Evolutionary conservation across 2,113 vertebrate genomes (phyloP).

Genomic region (Dasypus novemcinctus): DNA sequence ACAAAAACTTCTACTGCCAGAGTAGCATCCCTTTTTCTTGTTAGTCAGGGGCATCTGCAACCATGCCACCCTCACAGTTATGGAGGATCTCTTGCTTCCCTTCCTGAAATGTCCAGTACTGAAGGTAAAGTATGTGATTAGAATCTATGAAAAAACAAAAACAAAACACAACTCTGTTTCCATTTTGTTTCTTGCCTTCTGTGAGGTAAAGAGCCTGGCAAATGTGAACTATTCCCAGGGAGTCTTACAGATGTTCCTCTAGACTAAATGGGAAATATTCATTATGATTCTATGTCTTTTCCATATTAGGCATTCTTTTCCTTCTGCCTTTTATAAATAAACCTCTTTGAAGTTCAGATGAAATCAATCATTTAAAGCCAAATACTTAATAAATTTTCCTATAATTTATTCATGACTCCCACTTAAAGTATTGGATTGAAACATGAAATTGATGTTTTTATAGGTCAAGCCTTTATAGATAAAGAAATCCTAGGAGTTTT

Average conservation of each 20-base stretch:
- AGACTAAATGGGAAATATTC: background rate
- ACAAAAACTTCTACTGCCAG: background rate
- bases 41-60: background rate
- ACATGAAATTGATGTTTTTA: background rate
- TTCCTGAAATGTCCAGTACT: background rate
- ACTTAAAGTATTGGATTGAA: background rate
- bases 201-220: background rate
- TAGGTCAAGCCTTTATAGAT: background rate
- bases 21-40: background rate
- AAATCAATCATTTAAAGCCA: background rate
- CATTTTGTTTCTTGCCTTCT: background rate
- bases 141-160: background rate
- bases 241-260: background rate
- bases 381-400: background rate
- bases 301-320: background rate
- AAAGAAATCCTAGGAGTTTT: background rate
- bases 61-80: background rate
- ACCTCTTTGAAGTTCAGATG: background rate
- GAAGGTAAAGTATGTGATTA: background rate
- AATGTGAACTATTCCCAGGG: background rate
- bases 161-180: background rate
- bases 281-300: background rate
- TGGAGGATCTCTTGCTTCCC: background rate
- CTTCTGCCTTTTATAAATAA: background rate
- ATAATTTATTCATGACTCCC: background rate